Base-by-base conservation (phyloP, 1,140 invertebrate genomes). In the Phthorimaea operculella region DNA sequence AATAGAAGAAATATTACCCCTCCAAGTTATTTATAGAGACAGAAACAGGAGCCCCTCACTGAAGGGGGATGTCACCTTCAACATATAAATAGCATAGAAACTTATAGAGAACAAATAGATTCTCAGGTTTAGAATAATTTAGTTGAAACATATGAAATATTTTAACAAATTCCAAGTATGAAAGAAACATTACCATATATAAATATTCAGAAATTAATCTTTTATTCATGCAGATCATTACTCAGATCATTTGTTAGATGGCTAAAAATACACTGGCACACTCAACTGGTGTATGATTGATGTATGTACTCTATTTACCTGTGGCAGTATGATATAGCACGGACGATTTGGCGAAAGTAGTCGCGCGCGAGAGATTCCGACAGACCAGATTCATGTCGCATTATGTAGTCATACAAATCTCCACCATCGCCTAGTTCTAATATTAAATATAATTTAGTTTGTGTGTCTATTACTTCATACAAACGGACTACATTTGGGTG, bases 381-480 rank as follows among this genome's bases (percentile, higher is more conserved):
- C 18, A 93, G 83, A 42, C 92, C 92, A 59, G 92, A 89, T 70
- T 97, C 96, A 82, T 98, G 95, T 80, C 93, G 92, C 94, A 99
- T 98, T 72, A 99, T 99, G 80, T 98, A 98, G 87, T 99, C 98
- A 85, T 99, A 99, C 69, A 99, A 91, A 88, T 99, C 98, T 18
- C 98, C 96, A 34, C 97, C 98, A 88, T 99, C 97, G n/a, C 96
- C 98, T 58, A 99, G 86, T 88, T 99, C 98, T 68, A 99, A 87
- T 73, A 99, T 98, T 70, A 99, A 89, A 86, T 97, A 97, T 58
- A 98, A 87, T 87, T 98, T 97, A 55, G 95, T 96, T 73, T 96
- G 94, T 15, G 98, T 99, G 86, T 99, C 98, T 74, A 99, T 99
- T 48, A 99, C 96, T 89, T 99, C 97, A 84, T 99, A 99, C 8